A percentile compares a stretch with the other conserved stretches of the same genome.
These are phyloP conservation scores for Neofelis nebulosa DNA, from an alignment of 2,113 vertebrate species.

Conservation along the genomic window DNA sequence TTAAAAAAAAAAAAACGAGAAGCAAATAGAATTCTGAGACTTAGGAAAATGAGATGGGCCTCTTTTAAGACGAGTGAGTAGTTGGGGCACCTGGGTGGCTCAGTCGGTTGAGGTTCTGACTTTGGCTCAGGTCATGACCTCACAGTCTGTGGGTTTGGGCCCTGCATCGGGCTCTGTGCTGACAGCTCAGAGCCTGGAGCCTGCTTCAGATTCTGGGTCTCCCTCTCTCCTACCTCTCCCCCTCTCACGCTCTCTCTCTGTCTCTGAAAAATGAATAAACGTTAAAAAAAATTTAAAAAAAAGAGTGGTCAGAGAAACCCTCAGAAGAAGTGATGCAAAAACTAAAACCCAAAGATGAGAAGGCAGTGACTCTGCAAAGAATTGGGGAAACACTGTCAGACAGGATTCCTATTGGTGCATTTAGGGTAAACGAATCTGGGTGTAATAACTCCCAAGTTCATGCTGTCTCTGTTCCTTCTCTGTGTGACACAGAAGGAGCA, in stretches of 20 bases:
- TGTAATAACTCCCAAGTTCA: neutral
- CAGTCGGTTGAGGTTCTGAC: no score
- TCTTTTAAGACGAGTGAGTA: neutral
- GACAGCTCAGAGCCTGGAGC: no score
- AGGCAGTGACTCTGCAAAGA: neutral
- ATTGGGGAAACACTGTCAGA: neutral
- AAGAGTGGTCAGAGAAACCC: neutral
- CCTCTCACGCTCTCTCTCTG: no score
- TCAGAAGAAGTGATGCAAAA: neutral
- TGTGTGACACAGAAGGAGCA: neutral
- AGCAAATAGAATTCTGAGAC: neutral
- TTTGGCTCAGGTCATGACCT: no score
- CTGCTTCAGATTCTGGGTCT: no score
- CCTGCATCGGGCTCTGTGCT: rapidly evolving
- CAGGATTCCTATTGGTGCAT: neutral
- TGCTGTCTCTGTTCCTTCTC: neutral
- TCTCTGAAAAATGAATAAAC: no score
- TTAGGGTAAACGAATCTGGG: neutral
- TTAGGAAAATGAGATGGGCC: neutral
- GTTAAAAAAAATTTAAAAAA: no score
- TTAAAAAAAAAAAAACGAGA: neutral
- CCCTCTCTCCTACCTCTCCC: no score
- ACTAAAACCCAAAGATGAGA: neutral
- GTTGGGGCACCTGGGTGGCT: no score
- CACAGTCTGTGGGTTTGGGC: no score